Conservation (phyloP, 2,888 invertebrate genomes). For the Brachypalpus laphriformis region DNA sequence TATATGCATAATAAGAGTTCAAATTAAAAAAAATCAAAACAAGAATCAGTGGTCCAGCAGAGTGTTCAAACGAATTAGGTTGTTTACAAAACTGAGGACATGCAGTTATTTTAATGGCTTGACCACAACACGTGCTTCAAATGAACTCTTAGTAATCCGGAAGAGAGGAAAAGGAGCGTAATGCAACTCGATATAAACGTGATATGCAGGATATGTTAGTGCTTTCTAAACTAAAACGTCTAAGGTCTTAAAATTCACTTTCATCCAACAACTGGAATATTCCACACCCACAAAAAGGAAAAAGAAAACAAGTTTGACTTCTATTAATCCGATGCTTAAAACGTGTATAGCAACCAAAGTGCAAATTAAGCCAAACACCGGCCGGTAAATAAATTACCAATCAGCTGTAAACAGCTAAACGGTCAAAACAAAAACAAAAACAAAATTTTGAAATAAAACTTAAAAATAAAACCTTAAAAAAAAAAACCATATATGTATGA, state of each 20-base stretch:
- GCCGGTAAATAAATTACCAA: slow-evolving; percentile 67
- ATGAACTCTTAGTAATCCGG: no score
- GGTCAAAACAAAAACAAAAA: slow-evolving; percentile 46
- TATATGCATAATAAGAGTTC: no score
- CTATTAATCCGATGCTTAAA: slow-evolving; percentile 4
- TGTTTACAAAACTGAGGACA: no score
- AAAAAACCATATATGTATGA: slow-evolving; percentile 26
- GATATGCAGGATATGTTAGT: no score
- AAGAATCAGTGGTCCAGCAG: no score
- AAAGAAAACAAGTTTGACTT: slow-evolving; percentile 8
- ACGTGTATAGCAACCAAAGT: slow-evolving; percentile 53
- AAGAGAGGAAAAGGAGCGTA: no score
- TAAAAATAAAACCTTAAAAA: background rate
- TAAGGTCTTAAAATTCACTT: background rate
- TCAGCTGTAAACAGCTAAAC: slow-evolving; percentile 50
- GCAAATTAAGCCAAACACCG: slow-evolving; percentile 56
- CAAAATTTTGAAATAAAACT: slow-evolving; percentile 22
- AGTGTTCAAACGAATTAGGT: no score
- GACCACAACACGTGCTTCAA: no score
- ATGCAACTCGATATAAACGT: no score
- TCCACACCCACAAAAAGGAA: background rate
- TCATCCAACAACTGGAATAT: background rate
- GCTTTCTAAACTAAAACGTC: no score
- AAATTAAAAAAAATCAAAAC: no score
- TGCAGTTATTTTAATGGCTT: no score